Percentiles rank a stretch among this genome's conserved stretches.
Conservation (phyloP, 2,113 vertebrate genomes). For the Alethe diademata region DNA sequence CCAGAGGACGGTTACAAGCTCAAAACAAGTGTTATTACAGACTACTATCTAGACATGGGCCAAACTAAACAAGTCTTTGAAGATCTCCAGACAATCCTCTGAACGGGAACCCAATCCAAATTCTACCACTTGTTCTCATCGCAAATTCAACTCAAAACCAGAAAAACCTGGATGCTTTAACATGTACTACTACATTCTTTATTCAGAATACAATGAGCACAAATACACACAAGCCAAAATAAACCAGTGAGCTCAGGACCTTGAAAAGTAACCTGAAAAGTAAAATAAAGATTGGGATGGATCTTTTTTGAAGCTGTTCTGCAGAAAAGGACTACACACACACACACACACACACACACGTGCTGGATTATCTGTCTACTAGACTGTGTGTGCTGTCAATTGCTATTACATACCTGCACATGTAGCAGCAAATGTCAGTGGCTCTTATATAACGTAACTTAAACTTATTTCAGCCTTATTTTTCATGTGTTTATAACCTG, state of each 20-base stretch:
- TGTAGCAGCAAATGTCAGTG: background rate
- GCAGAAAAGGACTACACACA: background rate
- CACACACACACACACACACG: background rate
- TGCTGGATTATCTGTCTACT: background rate
- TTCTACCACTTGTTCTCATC: slow-evolving; percentile 24
- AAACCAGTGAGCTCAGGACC: background rate
- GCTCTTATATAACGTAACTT: background rate
- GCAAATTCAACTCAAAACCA: slow-evolving; percentile 8
- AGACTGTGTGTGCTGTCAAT: background rate
- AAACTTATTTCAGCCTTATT: background rate
- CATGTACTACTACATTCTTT: background rate
- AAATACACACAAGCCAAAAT: slow-evolving; percentile 4
- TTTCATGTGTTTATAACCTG: slow-evolving; percentile 18
- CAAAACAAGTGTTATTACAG: slow-evolving; percentile 46
- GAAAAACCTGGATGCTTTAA: slow-evolving; percentile 23
- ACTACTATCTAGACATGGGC: slow-evolving; percentile 36
- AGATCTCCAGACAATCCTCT: slow-evolving; percentile 33
- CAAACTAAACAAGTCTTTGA: slow-evolving; percentile 59
- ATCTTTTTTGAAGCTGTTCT: background rate
- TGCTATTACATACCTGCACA: background rate
- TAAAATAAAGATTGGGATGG: background rate
- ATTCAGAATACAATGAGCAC: background rate
- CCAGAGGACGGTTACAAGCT: slow-evolving; percentile 15
- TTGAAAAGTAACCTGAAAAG: background rate
- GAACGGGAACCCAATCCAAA: background rate